Conservation (phyloP, 2,888 invertebrate species). For the Microdon myrmicae region DNA sequence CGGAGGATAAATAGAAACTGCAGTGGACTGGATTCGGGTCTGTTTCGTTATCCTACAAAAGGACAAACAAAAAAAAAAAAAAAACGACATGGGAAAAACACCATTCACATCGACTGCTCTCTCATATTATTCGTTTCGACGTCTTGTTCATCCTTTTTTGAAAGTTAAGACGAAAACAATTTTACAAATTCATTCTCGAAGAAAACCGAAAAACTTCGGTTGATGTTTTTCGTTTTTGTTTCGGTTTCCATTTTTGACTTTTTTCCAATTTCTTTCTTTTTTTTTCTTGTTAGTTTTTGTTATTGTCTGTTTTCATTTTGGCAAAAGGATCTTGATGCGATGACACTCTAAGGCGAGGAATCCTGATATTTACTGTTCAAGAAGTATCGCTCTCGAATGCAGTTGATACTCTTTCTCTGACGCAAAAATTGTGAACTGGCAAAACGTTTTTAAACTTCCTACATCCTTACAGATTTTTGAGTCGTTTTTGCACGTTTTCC, state of each 20-base stretch:
- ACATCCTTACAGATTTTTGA: no score
- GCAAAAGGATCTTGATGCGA: constrained; percentile 33
- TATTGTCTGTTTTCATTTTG: constrained; percentile 4
- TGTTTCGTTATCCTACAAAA: constrained; percentile 39
- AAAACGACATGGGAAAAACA: constrained; percentile 45
- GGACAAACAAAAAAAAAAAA: no score
- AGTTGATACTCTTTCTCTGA: constrained; percentile 14
- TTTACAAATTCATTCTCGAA: constrained; percentile 52
- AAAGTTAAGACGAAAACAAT: constrained; percentile 53
- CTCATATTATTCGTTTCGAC: constrained; percentile 4
- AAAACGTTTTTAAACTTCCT: no score
- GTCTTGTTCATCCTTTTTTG: constrained; percentile 4
- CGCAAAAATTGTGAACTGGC: no score
- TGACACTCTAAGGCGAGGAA: constrained; percentile 17
- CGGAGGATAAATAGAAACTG: constrained; percentile 46
- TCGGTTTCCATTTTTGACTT: neutral
- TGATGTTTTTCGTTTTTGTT: constrained; percentile 9
- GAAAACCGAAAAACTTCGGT: constrained; percentile 50
- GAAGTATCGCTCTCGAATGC: constrained; percentile 18
- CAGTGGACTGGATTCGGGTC: constrained; percentile 37
- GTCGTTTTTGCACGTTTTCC: constrained; percentile 6
- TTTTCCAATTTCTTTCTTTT: no score
- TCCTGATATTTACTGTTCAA: constrained; percentile 38
- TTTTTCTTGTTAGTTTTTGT: neutral
- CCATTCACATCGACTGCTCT: constrained; percentile 23